phyloP scores from a whole-genome alignment of 1,140 invertebrate genomes.

The Bombus fervidus region DNA sequence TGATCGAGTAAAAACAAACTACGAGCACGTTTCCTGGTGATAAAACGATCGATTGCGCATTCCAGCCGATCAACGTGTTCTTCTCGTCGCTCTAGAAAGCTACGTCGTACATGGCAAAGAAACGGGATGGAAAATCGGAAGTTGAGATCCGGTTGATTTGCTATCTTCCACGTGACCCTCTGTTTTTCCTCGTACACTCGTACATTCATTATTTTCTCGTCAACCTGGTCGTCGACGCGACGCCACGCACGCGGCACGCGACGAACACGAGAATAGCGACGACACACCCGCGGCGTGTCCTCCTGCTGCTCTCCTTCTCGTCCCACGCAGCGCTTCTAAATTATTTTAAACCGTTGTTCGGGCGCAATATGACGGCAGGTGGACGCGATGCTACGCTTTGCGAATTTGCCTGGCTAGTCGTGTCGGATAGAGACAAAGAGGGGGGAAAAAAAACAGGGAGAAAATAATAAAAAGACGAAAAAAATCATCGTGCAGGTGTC shows the following conservation, averaged over 20 bases:
- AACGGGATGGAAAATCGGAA: neutral
- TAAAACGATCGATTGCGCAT: neutral
- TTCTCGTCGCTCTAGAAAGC: neutral
- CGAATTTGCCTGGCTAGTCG: neutral
- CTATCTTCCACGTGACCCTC: too few species aligned
- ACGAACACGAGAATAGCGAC: constrained; percentile 34
- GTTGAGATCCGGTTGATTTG: neutral
- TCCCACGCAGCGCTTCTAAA: constrained; percentile 53
- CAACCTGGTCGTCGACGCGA: constrained; percentile 7
- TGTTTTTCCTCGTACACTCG: constrained; percentile 47
- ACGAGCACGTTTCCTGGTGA: neutral
- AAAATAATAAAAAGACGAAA: constrained; percentile 19
- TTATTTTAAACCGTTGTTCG: constrained; percentile 67
- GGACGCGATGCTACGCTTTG: constrained; percentile 11
- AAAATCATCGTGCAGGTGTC: constrained; percentile 56
- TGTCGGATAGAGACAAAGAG: neutral
- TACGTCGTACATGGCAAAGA: too few species aligned
- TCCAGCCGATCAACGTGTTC: neutral
- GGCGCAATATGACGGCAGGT: constrained; percentile 55
- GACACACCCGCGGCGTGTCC: neutral
- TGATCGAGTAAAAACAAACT: neutral
- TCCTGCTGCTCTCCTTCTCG: neutral
- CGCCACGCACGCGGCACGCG: constrained; percentile 12
- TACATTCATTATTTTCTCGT: constrained; percentile 65
- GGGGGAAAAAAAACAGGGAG: neutral